These are phyloP conservation scores for Conus ventricosus DNA, from an alignment of 1,140 invertebrate species.

Conservation along the genomic window DNA sequence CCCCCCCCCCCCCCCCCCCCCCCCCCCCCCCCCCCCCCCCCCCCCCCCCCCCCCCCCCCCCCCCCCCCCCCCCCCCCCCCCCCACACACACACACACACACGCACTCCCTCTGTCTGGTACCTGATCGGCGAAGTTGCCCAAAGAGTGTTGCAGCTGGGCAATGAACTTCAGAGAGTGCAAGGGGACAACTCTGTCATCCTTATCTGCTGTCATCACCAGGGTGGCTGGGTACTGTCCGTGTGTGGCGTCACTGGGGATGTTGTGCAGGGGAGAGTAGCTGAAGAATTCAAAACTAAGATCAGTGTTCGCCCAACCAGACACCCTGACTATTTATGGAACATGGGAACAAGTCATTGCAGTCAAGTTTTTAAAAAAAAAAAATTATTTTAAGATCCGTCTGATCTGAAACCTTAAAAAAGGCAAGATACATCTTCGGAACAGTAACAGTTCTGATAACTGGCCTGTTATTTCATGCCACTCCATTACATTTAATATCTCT, in stretches of 20 bases:
- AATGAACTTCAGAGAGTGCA: slow-evolving; percentile 96
- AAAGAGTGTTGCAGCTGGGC: slow-evolving; percentile 90
- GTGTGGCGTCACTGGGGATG: slow-evolving; percentile 74
- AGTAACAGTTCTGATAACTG: too few relatives aligned
- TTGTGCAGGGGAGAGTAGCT: slow-evolving; percentile 95
- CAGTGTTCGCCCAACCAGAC: too few relatives aligned
- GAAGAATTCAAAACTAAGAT: slow-evolving; percentile 21
- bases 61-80: too few relatives aligned
- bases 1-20: too few relatives aligned
- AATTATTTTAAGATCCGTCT: too few relatives aligned
- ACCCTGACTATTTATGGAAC: not conserved
- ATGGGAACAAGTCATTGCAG: too few relatives aligned
- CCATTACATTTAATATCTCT: too few relatives aligned
- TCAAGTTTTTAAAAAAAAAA: too few relatives aligned
- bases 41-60: too few relatives aligned
- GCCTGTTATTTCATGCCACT: too few relatives aligned
- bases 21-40: too few relatives aligned
- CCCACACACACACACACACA: too few relatives aligned
- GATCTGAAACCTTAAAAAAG: not conserved
- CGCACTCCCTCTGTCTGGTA: slow-evolving; percentile 11
- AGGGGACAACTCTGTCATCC: slow-evolving; percentile 96
- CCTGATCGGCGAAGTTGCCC: slow-evolving; percentile 78
- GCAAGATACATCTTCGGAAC: not conserved
- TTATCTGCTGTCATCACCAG: slow-evolving; percentile 96
- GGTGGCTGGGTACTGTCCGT: slow-evolving; percentile 92